phyloP scores from a whole-genome alignment of 1,140 invertebrate species.

The Rhysida immarginata region DNA sequence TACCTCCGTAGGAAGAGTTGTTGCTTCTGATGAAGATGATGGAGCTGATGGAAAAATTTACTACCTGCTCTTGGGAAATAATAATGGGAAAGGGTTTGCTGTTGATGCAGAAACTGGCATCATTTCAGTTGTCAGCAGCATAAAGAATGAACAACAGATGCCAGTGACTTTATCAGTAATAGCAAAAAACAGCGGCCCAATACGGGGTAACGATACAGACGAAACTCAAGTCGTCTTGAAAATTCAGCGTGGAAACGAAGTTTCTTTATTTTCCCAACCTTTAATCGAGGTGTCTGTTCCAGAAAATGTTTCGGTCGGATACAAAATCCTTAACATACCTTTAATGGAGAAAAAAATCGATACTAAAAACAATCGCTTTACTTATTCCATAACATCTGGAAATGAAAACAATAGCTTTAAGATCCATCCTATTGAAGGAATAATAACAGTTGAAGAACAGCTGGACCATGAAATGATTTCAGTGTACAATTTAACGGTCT shows the following conservation, averaged over 20 bases:
- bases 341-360: constrained; percentile 82
- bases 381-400: constrained; percentile 72
- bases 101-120: constrained; percentile 71
- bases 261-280: constrained; percentile 68
- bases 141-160: constrained; percentile 83
- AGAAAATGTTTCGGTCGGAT: constrained; percentile 55
- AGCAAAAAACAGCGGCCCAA: constrained; percentile 85
- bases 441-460: constrained; percentile 48
- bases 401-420: constrained; percentile 69
- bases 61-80: constrained; percentile 81
- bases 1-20: constrained; percentile 65
- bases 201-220: constrained; percentile 78
- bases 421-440: constrained; percentile 69
- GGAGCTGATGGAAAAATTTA: constrained; percentile 84
- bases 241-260: constrained; percentile 89
- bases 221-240: constrained; percentile 83
- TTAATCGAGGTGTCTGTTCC: constrained; percentile 58
- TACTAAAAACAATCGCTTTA: constrained; percentile 80
- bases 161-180: constrained; percentile 76
- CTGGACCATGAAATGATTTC: constrained; percentile 68
- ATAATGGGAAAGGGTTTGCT: constrained; percentile 77
- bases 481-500: constrained; percentile 63
- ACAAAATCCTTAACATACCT: constrained; percentile 57
- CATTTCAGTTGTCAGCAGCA: constrained; percentile 58
- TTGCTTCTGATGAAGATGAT: constrained; percentile 77